phyloP scores from a whole-genome alignment of 92 coral and sea anemone genomes.

The Phenganax subtilis region DNA sequence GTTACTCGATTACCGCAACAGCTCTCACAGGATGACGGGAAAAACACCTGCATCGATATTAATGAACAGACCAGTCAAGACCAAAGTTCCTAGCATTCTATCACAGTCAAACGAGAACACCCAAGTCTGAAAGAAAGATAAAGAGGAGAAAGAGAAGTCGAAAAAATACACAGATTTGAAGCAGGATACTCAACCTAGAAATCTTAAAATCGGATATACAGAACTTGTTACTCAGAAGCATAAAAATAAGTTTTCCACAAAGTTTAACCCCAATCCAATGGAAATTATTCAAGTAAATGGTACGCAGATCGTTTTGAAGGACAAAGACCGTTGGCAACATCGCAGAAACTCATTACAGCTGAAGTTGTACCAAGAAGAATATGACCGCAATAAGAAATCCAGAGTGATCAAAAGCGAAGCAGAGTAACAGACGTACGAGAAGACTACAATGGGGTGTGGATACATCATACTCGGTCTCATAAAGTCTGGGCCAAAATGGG shows the following conservation, averaged over 20 bases:
- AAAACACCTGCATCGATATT: slow-evolving; percentile 24
- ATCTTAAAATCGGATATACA: too few relatives aligned
- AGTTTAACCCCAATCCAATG: too few relatives aligned
- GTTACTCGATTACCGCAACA: slow-evolving; percentile 22
- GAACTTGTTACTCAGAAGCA: too few relatives aligned
- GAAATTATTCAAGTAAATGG: too few relatives aligned
- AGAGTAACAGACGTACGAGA: neutral
- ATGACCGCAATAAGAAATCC: neutral
- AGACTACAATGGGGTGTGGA: neutral
- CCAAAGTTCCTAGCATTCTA: slow-evolving; percentile 27
- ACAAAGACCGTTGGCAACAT: neutral
- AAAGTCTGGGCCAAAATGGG: too few relatives aligned
- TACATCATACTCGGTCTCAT: too few relatives aligned
- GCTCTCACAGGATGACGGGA: slow-evolving; percentile 38
- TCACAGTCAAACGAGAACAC: slow-evolving; percentile 5
- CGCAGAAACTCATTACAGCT: neutral
- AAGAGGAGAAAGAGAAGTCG: slow-evolving; percentile 15
- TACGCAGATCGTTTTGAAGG: neutral
- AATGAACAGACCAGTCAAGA: slow-evolving; percentile 21
- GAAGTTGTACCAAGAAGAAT: neutral
- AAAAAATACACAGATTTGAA: neutral
- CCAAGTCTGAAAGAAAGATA: slow-evolving; percentile 14
- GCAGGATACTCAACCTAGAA: too few relatives aligned
- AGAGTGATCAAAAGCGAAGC: neutral
- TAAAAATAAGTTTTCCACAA: too few relatives aligned